phyloP scores from a whole-genome alignment of 2,888 invertebrate species.

The Magallana nippona region DNA sequence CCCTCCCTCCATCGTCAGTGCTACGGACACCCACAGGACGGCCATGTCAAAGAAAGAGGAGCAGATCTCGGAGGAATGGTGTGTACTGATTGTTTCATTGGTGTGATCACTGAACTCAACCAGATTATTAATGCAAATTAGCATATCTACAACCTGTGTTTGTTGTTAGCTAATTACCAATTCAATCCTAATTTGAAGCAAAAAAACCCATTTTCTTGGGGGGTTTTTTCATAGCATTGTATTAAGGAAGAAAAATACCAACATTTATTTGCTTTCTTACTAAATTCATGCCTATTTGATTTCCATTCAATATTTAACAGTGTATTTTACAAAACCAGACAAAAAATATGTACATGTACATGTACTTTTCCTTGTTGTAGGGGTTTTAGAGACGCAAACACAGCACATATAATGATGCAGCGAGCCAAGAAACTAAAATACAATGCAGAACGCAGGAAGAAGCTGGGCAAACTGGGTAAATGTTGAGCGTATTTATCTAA shows the following conservation, averaged over 20 bases:
- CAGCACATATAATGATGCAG: conserved; percentile 77
- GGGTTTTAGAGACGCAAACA: conserved; percentile 77
- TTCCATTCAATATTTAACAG: too few species aligned
- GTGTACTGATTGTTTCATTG: conserved; percentile 36
- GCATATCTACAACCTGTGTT: too few species aligned
- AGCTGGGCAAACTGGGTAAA: conserved; percentile 76
- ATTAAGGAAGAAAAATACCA: too few species aligned
- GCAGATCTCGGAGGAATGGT: conserved; percentile 74
- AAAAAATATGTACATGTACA: not conserved
- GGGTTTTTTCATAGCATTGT: too few species aligned
- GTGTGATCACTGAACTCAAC: not conserved
- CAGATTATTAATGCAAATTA: not conserved
- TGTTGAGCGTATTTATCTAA: not conserved
- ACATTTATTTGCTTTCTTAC: too few species aligned
- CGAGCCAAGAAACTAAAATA: conserved; percentile 79
- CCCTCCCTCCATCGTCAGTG: conserved; percentile 67
- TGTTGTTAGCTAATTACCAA: too few species aligned
- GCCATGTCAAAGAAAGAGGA: conserved; percentile 70
- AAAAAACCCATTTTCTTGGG: not conserved
- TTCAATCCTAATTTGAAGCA: too few species aligned
- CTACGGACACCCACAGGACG: conserved; percentile 64
- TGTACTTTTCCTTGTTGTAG: conserved; percentile 58
- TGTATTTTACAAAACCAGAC: too few species aligned
- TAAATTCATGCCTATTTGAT: too few species aligned
- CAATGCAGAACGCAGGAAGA: conserved; percentile 74